Evolutionary conservation across 1,140 invertebrate species (phyloP).

Genomic region (Lordiphosa collinella): DNA sequence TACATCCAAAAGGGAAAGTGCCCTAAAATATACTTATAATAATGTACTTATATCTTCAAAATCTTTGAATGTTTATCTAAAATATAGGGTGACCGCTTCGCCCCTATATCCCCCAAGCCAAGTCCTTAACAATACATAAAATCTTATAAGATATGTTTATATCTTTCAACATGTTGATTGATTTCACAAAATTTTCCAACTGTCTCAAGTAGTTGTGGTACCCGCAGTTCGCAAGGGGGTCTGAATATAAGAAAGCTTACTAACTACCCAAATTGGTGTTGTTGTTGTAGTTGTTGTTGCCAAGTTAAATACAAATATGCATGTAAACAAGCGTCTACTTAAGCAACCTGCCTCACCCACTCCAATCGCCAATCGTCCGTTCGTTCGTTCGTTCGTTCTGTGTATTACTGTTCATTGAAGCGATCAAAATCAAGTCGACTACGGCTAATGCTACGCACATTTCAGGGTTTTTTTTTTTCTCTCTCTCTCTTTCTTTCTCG

Average conservation of each 20-base stretch:
- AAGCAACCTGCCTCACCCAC: slow-evolving; percentile 39
- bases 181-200: not conserved
- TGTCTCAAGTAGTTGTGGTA: not conserved
- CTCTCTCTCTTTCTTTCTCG: too few species aligned
- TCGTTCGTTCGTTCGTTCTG: not conserved
- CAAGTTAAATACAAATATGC: slow-evolving; percentile 71
- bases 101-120: too few species aligned
- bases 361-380: not conserved
- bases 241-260: not conserved
- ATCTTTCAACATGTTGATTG: not conserved
- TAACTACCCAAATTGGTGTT: slow-evolving; percentile 6
- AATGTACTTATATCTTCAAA: too few species aligned
- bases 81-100: too few species aligned
- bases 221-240: not conserved
- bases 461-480: slow-evolving; percentile 28
- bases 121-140: too few species aligned
- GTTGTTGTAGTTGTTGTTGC: slow-evolving; percentile 24
- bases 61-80: too few species aligned
- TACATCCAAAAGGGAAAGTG: too few species aligned
- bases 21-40: too few species aligned
- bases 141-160: too few species aligned
- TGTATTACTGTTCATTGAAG: slow-evolving; percentile 77
- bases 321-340: slow-evolving; percentile 74
- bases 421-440: slow-evolving; percentile 78
- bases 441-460: slow-evolving; percentile 76